Percentiles rank a stretch among this genome's conserved stretches.
These are phyloP conservation scores for Drosophila asahinai DNA, from an alignment of 1,140 invertebrate species.

Conservation along the genomic window DNA sequence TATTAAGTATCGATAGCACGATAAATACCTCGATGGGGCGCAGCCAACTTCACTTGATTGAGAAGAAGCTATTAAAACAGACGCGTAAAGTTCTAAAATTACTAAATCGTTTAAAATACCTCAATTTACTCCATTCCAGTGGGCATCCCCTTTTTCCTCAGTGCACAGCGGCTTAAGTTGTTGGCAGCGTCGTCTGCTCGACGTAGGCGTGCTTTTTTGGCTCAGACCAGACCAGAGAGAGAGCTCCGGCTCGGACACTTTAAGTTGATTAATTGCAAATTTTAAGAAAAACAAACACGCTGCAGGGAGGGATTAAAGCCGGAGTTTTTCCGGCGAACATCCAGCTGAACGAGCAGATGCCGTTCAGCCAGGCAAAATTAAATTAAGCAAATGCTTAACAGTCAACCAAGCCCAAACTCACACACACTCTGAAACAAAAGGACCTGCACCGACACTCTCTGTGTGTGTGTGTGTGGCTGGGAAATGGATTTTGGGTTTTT, in stretches of 20 bases:
- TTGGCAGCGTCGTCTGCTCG: neutral
- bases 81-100: no score
- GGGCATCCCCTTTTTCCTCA: neutral
- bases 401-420: conserved; percentile 21
- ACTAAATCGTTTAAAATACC: no score
- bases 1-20: no score
- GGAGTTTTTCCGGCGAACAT: neutral
- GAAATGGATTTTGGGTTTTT: conserved; percentile 57
- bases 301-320: conserved; percentile 9
- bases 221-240: neutral
- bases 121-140: no score
- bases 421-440: conserved; percentile 40
- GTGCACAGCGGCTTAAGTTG: neutral
- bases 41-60: no score
- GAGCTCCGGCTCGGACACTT: conserved; percentile 9
- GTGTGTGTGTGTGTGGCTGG: conserved; percentile 2
- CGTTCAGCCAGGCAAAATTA: conserved; percentile 52
- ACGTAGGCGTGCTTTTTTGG: neutral
- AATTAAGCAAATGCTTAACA: conserved; percentile 65
- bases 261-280: conserved; percentile 58
- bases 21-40: no score
- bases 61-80: no score
- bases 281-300: conserved; percentile 47
- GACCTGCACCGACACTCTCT: neutral
- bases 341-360: conserved; percentile 20